A percentile compares a stretch with the other conserved stretches of the same genome.
These are phyloP conservation scores for Rhizomys pruinosus DNA, from an alignment of 2,113 vertebrate species.

Conservation along the genomic window DNA sequence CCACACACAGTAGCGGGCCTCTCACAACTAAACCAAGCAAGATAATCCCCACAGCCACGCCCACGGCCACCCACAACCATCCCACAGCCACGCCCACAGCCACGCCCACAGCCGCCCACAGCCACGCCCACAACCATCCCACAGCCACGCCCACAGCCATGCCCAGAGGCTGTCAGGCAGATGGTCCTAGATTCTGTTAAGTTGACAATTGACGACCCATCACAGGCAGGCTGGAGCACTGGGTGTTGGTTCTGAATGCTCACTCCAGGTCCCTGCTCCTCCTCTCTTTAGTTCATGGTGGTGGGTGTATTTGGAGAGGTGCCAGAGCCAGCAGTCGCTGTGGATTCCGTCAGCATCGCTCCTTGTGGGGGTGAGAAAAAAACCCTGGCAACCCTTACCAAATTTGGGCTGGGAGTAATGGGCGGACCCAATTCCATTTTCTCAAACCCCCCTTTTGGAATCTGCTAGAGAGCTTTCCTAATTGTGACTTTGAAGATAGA, in stretches of 20 bases:
- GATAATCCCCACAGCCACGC: not conserved
- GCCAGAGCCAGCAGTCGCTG: constrained; percentile 86
- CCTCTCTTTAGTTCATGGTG: constrained; percentile 87
- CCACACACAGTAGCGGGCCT: not conserved
- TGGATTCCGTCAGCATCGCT: constrained; percentile 88
- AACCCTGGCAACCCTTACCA: not conserved
- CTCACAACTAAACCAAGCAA: not conserved
- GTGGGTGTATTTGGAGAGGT: constrained; percentile 87
- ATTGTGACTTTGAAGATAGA: constrained; percentile 77
- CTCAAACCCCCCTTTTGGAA: not conserved
- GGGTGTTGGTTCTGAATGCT: not conserved
- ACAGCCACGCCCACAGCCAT: not conserved
- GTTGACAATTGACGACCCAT: not conserved
- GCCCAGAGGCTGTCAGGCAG: not conserved
- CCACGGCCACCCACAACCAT: too few species aligned
- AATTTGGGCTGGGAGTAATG: not conserved
- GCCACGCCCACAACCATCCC: not conserved
- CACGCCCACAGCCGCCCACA: too few species aligned
- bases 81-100: not conserved
- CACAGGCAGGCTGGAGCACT: not conserved
- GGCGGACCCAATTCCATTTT: not conserved
- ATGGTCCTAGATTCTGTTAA: not conserved
- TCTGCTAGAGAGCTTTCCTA: constrained; percentile 72
- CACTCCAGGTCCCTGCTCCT: not conserved
- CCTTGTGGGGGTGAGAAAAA: constrained; percentile 85